Evolutionary conservation across 1,140 invertebrate genomes (phyloP), one percentile per base, ranked within the genome.

Genomic region (Drosophila auraria): DNA sequence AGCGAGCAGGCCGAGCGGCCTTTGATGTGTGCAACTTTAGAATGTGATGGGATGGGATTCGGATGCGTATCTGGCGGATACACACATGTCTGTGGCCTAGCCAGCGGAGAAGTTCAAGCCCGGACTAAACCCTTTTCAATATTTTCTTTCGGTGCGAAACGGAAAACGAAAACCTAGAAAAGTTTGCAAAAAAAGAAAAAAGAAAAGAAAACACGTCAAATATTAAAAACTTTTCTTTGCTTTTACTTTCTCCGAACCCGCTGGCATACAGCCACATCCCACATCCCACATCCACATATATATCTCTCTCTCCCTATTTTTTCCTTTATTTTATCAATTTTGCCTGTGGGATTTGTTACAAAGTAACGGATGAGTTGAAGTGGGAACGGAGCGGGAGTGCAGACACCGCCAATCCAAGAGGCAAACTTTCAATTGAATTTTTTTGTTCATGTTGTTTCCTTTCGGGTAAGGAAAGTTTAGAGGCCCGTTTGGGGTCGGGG

Each of bases 191-290:
- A 71, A 86, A 33, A 33, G 2, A 36, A 69, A 87, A 62, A 76
- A 69, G 69, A 79, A 9, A 33, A 33, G 8, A 69, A 87, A 86
- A 87, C 83, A 87, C 80, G 81, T 89, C 84, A 87, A 84, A 87
- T 87, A 87, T 87, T 89, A 87, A 83, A 87, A 87, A 87, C 80
- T 87, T 87, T 87, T 87, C 73, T 69, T 89, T 78, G 81, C 84
- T 81, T 74, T 87, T 89, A 87, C 84, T 87, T 87, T 87, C 84
- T 78, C 70, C 58, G 68, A 73, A 65, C 63, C 78, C 64, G 56
- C 30, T 61, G 71, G 72, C 50, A 30, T 5, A 51, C 49, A 30
- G 50, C 54, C 51, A 49, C 47, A 49, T 54, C 36, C 54, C 51
- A 49, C 47, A 49, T 54, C 36, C 54, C 47, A 44, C 40, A 36